Evolutionary conservation across 2,797 vertebrate species (phyloP).

Genomic region (Ptychadena robeensis): DNA sequence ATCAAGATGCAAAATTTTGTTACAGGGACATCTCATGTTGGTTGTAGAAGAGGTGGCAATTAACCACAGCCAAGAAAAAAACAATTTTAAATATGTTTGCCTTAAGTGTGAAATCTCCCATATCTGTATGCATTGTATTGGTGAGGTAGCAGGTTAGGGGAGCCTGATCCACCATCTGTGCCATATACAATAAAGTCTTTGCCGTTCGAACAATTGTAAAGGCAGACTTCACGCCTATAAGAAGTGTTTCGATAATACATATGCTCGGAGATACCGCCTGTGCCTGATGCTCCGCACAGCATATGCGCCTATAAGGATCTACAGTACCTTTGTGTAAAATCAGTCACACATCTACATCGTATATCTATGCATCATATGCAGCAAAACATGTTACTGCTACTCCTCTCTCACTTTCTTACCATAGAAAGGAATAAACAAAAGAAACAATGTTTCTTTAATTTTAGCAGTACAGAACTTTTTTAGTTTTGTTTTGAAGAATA

Average conservation of each 20-base stretch:
- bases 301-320: slow-evolving; percentile 34
- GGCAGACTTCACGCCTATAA: slow-evolving; percentile 41
- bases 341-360: slow-evolving; percentile 13
- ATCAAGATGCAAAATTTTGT: too few species aligned
- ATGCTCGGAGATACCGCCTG: slow-evolving; percentile 29
- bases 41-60: not conserved
- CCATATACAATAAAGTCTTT: slow-evolving; percentile 18
- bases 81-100: not conserved
- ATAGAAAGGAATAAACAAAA: too few species aligned
- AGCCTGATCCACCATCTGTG: slow-evolving; percentile 38
- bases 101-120: slow-evolving; percentile 15
- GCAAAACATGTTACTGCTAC: not conserved
- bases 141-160: slow-evolving; percentile 22
- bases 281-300: slow-evolving; percentile 4
- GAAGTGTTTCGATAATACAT: slow-evolving; percentile 58
- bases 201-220: slow-evolving; percentile 42
- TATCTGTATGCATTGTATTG: not conserved
- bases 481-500: too few species aligned
- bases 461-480: not conserved
- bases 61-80: not conserved
- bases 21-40: not conserved
- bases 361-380: slow-evolving; percentile 6
- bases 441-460: too few species aligned
- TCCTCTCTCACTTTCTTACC: not conserved
- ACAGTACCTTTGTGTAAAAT: not conserved